Base-by-base conservation (phyloP, 2,797 vertebrate genomes). In the Coregonus ussuriensis region DNA sequence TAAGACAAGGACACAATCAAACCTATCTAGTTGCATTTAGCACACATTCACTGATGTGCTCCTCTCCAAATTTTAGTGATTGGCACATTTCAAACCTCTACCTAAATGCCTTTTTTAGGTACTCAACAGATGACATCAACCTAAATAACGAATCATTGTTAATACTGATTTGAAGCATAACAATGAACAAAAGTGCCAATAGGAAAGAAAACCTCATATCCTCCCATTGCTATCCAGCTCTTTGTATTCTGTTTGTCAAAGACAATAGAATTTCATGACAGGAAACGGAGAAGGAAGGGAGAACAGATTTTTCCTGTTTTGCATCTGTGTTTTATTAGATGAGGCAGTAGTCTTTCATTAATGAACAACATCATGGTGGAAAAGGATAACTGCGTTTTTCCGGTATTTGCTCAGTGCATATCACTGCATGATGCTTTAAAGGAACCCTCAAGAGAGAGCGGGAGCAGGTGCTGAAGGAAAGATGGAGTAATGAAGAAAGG, bases 241-340 rank as follows among this genome's bases (percentile, higher is more conserved):
- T 93, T 91, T 91, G 89, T 93, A 92, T 91, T 89, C 68, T 93
- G 89, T 88, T 87, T 83, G 86, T 95, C 93, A 90, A 90, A 62
- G 86, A 89, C 67, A 85, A 72, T 81, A 71, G 59, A 81, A 70
- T 83, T 72, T 76, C 56, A 81, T 79, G 65, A 89, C 82, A 85
- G 88, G 93, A 94, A 91, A 93, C 83, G 92, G 91, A 83, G 91
- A 90, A 89, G 92, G 94, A 91, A 93, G 84, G 92, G 91, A 83
- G 91, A 90, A 89, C 94, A 96, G 94, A 56, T 92, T 95, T 94
- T 95, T 96, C 94, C 95, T 96, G 95, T 96, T 96, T 95, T 96
- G 92, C 91, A 1, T 87, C 87, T 87, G 82, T 92, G 84, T 79
- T 82, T 83, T 80, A 59, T 70, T 81, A 69, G 73, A 75, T 74